Evolutionary conservation across 1,140 invertebrate species (phyloP), one percentile per base, ranked within the genome.

Genomic region (Anoplolepis gracilipes): DNA sequence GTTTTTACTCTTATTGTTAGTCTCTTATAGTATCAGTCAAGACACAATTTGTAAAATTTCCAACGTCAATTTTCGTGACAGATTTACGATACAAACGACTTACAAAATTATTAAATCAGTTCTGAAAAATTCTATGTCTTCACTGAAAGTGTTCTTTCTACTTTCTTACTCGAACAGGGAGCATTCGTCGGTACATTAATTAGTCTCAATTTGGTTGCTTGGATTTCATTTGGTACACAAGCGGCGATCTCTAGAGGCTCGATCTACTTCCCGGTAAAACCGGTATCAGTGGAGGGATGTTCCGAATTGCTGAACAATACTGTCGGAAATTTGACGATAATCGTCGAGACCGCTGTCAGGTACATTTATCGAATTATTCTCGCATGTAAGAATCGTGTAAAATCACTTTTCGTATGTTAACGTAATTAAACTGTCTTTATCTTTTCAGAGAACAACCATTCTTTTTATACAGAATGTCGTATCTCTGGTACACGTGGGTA

Each of bases 211-310:
- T 95, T 98, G 6, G 96, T 98, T 30, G 96, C 97, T 3, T 98
- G 97, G 97, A 97, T 98, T 39, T 98, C 97, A 0, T 95, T 98
- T n/a, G 98, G 98, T 4, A 97, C 97, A 0, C 97, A 98, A 92
- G 95, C 97, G 2, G 96, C 97, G 10, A 97, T 98, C 91, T 96
- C 97, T 8, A 95, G 94, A 3, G 96, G 96, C 0, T 93, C 94
- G 28, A 96, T 97, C 64, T 90, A 93, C 0, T 96, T 96, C 70
- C 93, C 95, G 0, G 94, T 95, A 1, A 97, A 96, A 91, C 95
- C 96, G 0, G 92, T 97, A 0, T 97, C 95, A 0, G 92, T 96
- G 0, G 95, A 96, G 13, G 96, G 96, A 10, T 98, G 97, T 84
- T 85, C 94, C 0, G 94, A 96, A 61, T 39, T 69, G 7, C 87